Conservation (phyloP, 1,140 invertebrate species). For the Carposina sasakii region DNA sequence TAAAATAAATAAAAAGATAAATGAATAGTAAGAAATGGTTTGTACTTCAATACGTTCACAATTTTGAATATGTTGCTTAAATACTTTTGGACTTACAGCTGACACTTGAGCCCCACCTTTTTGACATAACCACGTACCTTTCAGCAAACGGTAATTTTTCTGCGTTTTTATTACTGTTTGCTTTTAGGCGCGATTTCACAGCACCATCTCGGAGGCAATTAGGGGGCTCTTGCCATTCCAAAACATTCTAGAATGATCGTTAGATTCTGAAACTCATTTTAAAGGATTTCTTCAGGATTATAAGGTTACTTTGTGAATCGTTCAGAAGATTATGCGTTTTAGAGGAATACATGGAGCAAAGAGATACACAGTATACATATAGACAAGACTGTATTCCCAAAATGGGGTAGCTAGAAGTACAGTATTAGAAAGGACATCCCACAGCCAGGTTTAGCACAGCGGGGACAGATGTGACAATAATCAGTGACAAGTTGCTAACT, state of each 20-base stretch:
- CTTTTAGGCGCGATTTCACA: slow-evolving; percentile 58
- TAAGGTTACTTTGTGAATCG: neutral
- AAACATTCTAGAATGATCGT: too few relatives aligned
- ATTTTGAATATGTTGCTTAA: too few relatives aligned
- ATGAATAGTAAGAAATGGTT: too few relatives aligned
- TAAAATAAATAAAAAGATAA: too few relatives aligned
- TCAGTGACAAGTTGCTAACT: too few relatives aligned
- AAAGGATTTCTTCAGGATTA: neutral
- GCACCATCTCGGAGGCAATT: slow-evolving; percentile 15
- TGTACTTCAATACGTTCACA: too few relatives aligned
- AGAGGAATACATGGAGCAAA: neutral
- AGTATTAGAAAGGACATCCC: too few relatives aligned
- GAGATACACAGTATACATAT: neutral
- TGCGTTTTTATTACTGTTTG: slow-evolving; percentile 60
- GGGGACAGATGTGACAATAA: too few relatives aligned
- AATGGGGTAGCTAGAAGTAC: too few relatives aligned
- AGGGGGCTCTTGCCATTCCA: slow-evolving; percentile 7
- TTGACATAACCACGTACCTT: slow-evolving; percentile 22
- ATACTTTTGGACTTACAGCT: too few relatives aligned
- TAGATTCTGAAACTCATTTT: too few relatives aligned
- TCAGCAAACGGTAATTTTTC: slow-evolving; percentile 40
- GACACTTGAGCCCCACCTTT: slow-evolving; percentile 14
- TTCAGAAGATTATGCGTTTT: neutral
- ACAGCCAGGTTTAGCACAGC: too few relatives aligned
- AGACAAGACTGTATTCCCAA: neutral